A percentile compares a stretch with the other conserved stretches of the same genome.
Evolutionary conservation across 2,797 vertebrate genomes (phyloP).

Genomic region (Tachyglossus aculeatus): DNA sequence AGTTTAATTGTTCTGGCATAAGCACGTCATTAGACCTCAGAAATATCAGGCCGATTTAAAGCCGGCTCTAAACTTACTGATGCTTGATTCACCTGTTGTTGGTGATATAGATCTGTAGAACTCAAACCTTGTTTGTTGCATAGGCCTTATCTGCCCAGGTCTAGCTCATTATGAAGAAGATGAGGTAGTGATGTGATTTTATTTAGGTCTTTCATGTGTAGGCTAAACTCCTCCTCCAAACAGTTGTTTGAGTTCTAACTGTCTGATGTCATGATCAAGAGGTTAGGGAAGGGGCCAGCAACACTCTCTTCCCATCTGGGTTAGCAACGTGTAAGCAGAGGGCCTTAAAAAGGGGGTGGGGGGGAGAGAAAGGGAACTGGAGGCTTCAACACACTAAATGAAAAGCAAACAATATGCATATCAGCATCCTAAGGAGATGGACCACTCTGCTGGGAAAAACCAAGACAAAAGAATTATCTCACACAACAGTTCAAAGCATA

Average conservation of each 20-base stretch:
- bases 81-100: background rate
- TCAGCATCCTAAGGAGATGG: conserved; percentile 74
- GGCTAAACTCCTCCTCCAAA: background rate
- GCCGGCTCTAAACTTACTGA: too few species aligned
- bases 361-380: conserved; percentile 60
- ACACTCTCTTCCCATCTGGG: conserved; percentile 58
- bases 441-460: conserved; percentile 80
- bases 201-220: background rate
- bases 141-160: background rate
- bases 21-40: too few species aligned
- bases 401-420: conserved; percentile 79
- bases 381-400: conserved; percentile 71
- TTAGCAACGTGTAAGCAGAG: conserved; percentile 62
- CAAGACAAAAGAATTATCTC: conserved; percentile 89
- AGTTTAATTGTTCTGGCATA: too few species aligned
- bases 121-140: background rate
- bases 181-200: conserved; percentile 14
- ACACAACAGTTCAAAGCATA: conserved; percentile 94
- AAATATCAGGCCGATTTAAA: too few species aligned
- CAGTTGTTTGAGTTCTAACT: conserved; percentile 40
- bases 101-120: background rate
- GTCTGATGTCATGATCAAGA: background rate
- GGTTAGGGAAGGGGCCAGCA: conserved; percentile 24
- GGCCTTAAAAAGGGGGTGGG: conserved; percentile 56
- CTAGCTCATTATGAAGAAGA: conserved; percentile 2